phyloP scores from a whole-genome alignment of 2,888 invertebrate genomes.

The Cybosia mesomella region DNA sequence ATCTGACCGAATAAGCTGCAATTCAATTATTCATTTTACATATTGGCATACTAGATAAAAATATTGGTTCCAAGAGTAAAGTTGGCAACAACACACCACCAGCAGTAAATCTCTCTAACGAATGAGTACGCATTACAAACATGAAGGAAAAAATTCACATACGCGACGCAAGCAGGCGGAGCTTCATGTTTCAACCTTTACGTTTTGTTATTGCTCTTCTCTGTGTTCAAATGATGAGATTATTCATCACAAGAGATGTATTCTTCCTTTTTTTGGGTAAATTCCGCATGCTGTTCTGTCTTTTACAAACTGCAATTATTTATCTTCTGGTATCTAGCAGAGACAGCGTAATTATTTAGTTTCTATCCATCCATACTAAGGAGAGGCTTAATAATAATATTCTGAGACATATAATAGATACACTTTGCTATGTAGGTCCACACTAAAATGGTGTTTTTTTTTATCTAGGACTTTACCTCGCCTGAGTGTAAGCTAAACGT shows the following conservation, averaged over 20 bases:
- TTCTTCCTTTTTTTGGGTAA: not conserved
- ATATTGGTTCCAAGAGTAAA: not conserved
- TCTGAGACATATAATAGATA: no score
- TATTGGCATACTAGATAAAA: not conserved
- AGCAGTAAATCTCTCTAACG: conserved; percentile 22
- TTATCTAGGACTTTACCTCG: no score
- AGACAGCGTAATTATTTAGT: no score
- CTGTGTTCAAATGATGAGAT: not conserved
- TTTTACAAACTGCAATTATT: not conserved
- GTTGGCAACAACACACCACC: conserved; percentile 5
- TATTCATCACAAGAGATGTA: not conserved
- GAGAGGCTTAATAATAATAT: no score
- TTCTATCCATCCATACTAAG: no score
- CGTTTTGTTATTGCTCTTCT: not conserved
- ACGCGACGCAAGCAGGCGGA: conserved; percentile 24
- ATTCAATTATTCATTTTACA: no score
- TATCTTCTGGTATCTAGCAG: not conserved
- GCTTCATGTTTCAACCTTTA: conserved; percentile 22
- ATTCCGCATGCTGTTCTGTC: not conserved
- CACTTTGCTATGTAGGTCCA: no score
- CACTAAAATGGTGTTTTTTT: no score
- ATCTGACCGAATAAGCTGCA: not conserved
- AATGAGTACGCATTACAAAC: conserved; percentile 21
- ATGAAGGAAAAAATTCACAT: conserved; percentile 22
- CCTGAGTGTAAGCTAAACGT: no score